These are phyloP conservation scores for Nomada fabriciana DNA, from an alignment of 2,888 invertebrate species.

Conservation along the genomic window DNA sequence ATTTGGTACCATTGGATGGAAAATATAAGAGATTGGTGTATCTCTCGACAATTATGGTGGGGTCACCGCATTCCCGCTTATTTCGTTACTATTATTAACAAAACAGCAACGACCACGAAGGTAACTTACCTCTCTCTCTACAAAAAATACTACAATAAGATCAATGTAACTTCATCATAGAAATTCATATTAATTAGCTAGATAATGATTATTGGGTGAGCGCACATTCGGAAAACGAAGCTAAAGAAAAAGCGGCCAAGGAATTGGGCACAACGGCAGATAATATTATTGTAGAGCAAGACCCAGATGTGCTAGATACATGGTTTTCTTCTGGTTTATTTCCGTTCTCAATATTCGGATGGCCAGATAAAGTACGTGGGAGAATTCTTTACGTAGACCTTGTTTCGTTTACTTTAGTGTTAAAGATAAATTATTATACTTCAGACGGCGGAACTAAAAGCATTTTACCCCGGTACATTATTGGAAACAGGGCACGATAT, in stretches of 20 bases:
- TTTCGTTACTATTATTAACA: slow-evolving; percentile 87
- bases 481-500: slow-evolving; percentile 99
- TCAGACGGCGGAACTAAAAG: slow-evolving; percentile 88
- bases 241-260: slow-evolving; percentile 90
- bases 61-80: slow-evolving; percentile 99
- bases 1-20: slow-evolving; percentile 99
- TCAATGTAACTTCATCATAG: slow-evolving; percentile 5
- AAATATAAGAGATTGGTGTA: slow-evolving; percentile 99
- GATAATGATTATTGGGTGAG: slow-evolving; percentile 87
- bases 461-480: slow-evolving; percentile 96
- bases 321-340: slow-evolving; percentile 99
- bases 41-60: slow-evolving; percentile 99
- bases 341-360: slow-evolving; percentile 98
- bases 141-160: background rate
- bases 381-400: background rate
- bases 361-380: slow-evolving; percentile 92
- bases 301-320: slow-evolving; percentile 99
- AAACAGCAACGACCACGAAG: slow-evolving; percentile 46
- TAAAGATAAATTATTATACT: slow-evolving; percentile 18
- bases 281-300: slow-evolving; percentile 88
- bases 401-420: slow-evolving; percentile 3
- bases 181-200: slow-evolving; percentile 52
- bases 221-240: slow-evolving; percentile 89
- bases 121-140: slow-evolving; percentile 39
- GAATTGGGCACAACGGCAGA: slow-evolving; percentile 87